phyloP scores from a whole-genome alignment of 1,140 invertebrate species.

The Formica selysi region DNA sequence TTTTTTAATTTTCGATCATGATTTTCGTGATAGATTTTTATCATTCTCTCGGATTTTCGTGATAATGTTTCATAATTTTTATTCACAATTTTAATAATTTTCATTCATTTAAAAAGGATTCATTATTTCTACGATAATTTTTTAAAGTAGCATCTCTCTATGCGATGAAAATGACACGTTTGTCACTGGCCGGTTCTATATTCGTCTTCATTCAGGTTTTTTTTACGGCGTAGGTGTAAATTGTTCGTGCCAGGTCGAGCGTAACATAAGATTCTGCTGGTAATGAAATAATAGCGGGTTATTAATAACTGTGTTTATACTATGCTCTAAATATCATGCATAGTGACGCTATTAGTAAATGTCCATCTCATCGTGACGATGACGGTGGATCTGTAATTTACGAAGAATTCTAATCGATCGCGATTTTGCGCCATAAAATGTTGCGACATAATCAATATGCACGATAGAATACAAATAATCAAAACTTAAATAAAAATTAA shows the following conservation, averaged over 20 bases:
- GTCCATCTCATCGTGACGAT: not conserved
- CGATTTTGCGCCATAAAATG: not conserved
- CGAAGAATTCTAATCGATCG: slow-evolving; percentile 16
- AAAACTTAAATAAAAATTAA: too few relatives aligned
- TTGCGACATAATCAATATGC: too few relatives aligned
- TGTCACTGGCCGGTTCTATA: not conserved
- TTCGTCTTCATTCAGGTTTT: slow-evolving; percentile 32
- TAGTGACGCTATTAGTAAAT: not conserved
- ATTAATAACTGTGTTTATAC: slow-evolving; percentile 44
- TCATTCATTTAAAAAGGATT: not conserved
- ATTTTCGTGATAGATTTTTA: not conserved
- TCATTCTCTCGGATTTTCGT: not conserved
- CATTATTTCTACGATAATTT: not conserved
- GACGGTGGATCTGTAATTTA: slow-evolving; percentile 1
- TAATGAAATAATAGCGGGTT: slow-evolving; percentile 34
- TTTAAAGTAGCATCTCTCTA: too few relatives aligned
- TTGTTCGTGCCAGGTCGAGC: slow-evolving; percentile 2
- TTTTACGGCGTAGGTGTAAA: slow-evolving; percentile 34
- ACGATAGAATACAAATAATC: too few relatives aligned
- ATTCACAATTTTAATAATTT: not conserved
- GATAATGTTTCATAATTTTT: not conserved
- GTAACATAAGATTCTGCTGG: slow-evolving; percentile 6
- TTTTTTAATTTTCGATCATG: too few relatives aligned
- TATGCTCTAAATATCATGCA: not conserved
- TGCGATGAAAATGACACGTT: not conserved